Evolutionary conservation across 2,888 invertebrate species (phyloP), one percentile per base, ranked within the genome.

Genomic region (Hirtodrosophila trivittata): DNA sequence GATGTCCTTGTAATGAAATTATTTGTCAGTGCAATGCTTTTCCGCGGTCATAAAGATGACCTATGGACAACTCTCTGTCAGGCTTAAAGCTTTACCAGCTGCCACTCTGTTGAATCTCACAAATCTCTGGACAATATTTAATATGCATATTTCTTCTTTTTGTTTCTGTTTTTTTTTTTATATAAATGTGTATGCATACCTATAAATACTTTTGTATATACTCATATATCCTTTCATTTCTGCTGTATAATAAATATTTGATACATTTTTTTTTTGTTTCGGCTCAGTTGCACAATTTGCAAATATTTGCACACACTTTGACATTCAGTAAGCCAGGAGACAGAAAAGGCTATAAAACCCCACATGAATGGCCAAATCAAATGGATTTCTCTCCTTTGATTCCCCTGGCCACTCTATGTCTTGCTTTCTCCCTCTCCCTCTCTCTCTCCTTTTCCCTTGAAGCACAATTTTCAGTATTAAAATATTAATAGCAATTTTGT

Each of bases 401-500:
- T 3, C 18, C 18, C 18, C 30, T 30, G 30, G 30, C 5, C 30
- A 9, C 16, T 67, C 43, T 2, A 25, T 8, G 32, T 1, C 30
- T 28, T 37, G 26, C 10, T 14, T 3, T 18, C 21, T 21, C 55
- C 12, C 30, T 43, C 43, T 10, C 33, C 8, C 16, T 47, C 42
- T 35, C 47, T 14, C 55, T 45, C 1, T 26, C 26, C 4, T 18
- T 10, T 21, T 52, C 8, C 13, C 33, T 39, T 38, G 25, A 10
- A 6, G 25, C 21, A 37, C 54, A 74, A 70, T 62, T 84, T 66
- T 77, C 32, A 58, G 63, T 56, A 65, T 76, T 80, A 57, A 84
- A 77, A 64, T 81, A 84, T 84, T 83, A 75, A 84, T 77, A 83
- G 64, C 66, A 70, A 75, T 77, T 75, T 75, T 59, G 5, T 21